Base-by-base conservation (phyloP, 2,797 vertebrate species). In the Danio jaintianensis region DNA sequence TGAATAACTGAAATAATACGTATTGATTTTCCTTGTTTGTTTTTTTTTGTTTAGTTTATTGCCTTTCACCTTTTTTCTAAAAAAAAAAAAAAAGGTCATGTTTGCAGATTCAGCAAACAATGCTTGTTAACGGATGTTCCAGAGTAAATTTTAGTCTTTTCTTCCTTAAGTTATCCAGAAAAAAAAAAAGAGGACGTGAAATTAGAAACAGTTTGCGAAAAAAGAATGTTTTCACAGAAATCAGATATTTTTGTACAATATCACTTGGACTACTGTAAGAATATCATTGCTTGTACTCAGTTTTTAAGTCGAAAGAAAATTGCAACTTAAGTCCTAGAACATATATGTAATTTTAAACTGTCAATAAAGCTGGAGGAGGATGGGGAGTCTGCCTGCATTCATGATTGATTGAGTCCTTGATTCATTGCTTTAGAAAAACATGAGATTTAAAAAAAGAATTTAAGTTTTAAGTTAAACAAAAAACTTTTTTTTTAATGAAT, bases 311-410 rank as follows among this genome's bases (percentile, higher is more conserved):
- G 92, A 96, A 98, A 97, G 96, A 96, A 96, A 96, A 97, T 95
- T 96, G 96, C 96, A 97, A 96, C 96, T 97, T 95, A 97, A 97
- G 96, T 98, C 96, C 95, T 98, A 97, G 96, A 97, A 96, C 93
- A 97, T 96, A 98, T 93, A 95, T 99, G 97, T 99, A 98, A 98
- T 98, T 99, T 98, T 99, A 99, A 99, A 98, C 96, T 98, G 96
- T 98, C 97, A 99, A 99, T 99, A 99, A 99, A 98, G 96, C 95
- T 97, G 96, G 96, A 99, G 97, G 96, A 98, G 98, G 97, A 98
- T 97, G 96, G 95, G 95, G 96, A 96, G 89, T 91, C 91, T 91
- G 89, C 89, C 91, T 93, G 81, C 82, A 4, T 52, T 55, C 45
- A 43, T 78, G 18, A 87, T n/a, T n/a, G n/a, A n/a, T 3, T 29